A percentile compares a stretch with the other conserved stretches of the same genome.
Evolutionary conservation across 1,140 invertebrate species (phyloP).

Genomic region (Tyrophagus putrescentiae): DNA sequence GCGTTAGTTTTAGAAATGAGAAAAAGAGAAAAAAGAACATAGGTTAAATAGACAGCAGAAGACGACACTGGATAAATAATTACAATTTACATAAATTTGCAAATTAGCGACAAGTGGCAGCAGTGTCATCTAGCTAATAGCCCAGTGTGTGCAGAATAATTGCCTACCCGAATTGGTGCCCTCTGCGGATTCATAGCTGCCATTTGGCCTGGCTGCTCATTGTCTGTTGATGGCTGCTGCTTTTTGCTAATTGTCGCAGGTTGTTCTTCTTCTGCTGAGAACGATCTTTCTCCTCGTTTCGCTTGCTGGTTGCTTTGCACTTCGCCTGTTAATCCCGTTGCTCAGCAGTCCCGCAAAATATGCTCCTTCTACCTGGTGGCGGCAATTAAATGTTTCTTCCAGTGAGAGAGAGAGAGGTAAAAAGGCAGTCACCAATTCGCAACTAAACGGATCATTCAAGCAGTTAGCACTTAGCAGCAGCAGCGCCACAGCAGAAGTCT

Average conservation of each 20-base stretch:
- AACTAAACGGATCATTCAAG: conserved; percentile 14
- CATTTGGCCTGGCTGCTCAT: background rate
- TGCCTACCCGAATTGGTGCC: background rate
- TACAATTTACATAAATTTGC: conserved; percentile 14
- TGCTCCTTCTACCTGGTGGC: no score
- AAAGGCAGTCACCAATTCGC: background rate
- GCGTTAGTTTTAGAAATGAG: no score
- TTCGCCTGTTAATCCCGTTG: no score
- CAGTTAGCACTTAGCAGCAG: no score
- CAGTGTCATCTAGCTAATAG: background rate
- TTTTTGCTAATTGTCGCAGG: background rate
- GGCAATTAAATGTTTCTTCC: background rate
- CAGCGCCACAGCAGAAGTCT: background rate
- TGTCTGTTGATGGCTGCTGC: background rate
- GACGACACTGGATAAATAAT: background rate
- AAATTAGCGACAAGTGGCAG: background rate
- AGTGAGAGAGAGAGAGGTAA: background rate
- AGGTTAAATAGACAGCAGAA: no score
- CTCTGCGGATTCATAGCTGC: no score
- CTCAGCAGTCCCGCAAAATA: no score
- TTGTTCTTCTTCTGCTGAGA: background rate
- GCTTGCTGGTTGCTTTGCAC: background rate
- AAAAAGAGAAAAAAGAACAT: no score
- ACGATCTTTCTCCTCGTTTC: background rate
- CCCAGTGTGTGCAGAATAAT: background rate